These are phyloP conservation scores for Nothura maculosa DNA, from an alignment of 2,797 vertebrate species.

Conservation along the genomic window DNA sequence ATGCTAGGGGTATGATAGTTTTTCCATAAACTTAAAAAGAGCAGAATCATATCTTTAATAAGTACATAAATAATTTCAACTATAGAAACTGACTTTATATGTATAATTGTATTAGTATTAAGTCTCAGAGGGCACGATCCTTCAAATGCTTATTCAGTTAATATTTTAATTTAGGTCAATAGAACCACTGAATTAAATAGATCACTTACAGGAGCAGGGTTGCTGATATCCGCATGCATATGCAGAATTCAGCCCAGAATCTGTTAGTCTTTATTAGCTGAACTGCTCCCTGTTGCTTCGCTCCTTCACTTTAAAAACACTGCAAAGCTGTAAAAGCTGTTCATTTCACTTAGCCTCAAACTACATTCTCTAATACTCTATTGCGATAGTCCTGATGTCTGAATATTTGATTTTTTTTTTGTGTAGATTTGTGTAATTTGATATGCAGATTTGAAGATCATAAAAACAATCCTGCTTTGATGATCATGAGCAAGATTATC, in stretches of 20 bases:
- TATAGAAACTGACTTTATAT: not conserved
- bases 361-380: constrained; percentile 21
- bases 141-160: not conserved
- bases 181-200: not conserved
- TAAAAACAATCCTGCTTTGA: constrained; percentile 71
- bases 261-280: not conserved
- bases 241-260: not conserved
- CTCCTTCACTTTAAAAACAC: not conserved
- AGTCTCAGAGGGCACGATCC: not conserved
- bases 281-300: constrained; percentile 28
- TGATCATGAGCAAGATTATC: constrained; percentile 70
- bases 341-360: constrained; percentile 29
- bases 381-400: constrained; percentile 50
- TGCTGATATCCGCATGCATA: not conserved
- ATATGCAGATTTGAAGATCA: constrained; percentile 75
- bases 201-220: not conserved
- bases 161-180: not conserved
- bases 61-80: not conserved
- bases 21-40: not conserved
- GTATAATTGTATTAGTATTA: not conserved
- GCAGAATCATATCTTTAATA: not conserved
- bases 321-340: constrained; percentile 14
- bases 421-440: constrained; percentile 45
- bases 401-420: constrained; percentile 42
- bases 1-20: not conserved